Conservation (phyloP, 2,113 vertebrate species). For the Haemorhous mexicanus region DNA sequence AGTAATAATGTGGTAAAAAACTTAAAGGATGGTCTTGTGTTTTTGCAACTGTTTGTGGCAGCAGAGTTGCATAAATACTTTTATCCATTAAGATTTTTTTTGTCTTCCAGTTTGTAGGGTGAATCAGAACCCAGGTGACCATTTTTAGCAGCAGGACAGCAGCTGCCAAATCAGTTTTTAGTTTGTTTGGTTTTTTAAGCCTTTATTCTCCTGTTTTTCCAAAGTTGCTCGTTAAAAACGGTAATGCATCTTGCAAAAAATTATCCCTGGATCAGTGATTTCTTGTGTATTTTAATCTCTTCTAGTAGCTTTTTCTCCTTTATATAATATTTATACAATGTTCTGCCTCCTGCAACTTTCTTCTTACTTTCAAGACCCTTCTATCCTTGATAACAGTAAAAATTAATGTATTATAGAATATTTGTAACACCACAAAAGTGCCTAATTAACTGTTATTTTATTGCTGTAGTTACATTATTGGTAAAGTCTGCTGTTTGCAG, state of each 20-base stretch:
- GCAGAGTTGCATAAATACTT: background rate
- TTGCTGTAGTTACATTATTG: background rate
- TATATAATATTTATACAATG: background rate
- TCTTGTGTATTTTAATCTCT: background rate
- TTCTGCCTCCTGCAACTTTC: background rate
- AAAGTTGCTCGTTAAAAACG: background rate
- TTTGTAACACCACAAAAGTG: background rate
- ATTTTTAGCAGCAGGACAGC: background rate
- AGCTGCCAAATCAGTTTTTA: background rate
- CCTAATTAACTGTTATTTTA: fast-evolving
- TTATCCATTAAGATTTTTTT: background rate
- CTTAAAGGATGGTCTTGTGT: background rate
- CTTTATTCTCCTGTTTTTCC: background rate
- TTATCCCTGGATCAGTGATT: background rate
- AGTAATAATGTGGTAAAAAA: background rate
- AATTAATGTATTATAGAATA: fast-evolving
- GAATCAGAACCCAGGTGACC: background rate
- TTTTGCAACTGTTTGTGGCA: background rate
- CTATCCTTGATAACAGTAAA: fast-evolving
- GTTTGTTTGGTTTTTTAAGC: background rate
- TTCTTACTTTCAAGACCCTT: background rate
- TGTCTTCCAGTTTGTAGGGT: background rate
- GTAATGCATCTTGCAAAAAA: background rate
- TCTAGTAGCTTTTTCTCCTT: background rate
- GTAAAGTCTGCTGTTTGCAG: background rate